Evolutionary conservation across 2,113 vertebrate genomes (phyloP), one percentile per base, ranked within the genome.

Genomic region (Nymphicus hollandicus): DNA sequence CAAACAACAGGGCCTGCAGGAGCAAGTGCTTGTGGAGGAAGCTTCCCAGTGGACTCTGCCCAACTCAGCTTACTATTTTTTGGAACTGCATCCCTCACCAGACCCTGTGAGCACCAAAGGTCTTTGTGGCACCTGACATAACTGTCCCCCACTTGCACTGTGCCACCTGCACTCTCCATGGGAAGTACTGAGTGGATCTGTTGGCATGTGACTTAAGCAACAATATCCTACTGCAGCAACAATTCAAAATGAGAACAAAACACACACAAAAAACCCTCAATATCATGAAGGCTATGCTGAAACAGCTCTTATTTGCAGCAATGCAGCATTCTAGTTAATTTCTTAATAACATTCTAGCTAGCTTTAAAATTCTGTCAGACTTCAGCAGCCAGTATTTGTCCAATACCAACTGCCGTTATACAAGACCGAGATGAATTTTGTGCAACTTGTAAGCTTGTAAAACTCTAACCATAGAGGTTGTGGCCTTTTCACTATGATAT

Each of bases 21-120:
- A 56, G 10, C 16, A 68, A 60, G 31, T 8, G 15, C 14, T 22
- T 31, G 16, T 9, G 9, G 27, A 19, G 29, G 11, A 49, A 31
- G n/a, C 12, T 44, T 90, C 22, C 29, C 6, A 7, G 16, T 8
- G 19, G 39, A 27, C 52, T 60, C 14, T 46, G 50, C 20, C 24
- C 31, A 76, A 9, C 12, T 0, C 0, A 12, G 15, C 20, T 56
- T 65, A n/a, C 22, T 37, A 9, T 1, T 14, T 27, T 68, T 52
- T 53, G 22, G 18, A 89, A 84, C n/a, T 6, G 6, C 18, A 64
- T 7, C 41, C 50, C 35, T 44, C 37, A 63, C 15, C 28, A 93
- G 58, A 43, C 3, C 3, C 11, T 0, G 0, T 6, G 11, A 84
- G 56, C 23, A 55, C 41, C 3, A 1, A 46, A 84, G 12, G 64